A percentile compares a stretch with the other conserved stretches of the same genome.
phyloP scores from a whole-genome alignment of 2,888 invertebrate species.

The Dasysyrphus tricinctus region DNA sequence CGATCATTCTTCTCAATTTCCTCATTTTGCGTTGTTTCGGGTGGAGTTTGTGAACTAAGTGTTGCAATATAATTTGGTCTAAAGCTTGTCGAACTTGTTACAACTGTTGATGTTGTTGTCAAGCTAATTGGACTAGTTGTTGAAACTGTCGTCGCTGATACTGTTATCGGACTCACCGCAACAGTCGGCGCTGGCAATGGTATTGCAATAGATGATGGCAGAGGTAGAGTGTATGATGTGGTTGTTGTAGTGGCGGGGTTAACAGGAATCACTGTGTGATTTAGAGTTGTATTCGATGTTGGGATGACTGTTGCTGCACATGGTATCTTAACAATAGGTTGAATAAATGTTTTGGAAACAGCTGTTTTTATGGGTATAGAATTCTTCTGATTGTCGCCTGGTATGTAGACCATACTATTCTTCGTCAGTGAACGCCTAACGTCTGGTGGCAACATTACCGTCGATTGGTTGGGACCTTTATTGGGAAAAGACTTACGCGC shows the following conservation, averaged over 20 bases:
- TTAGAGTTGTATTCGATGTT: slow-evolving; percentile 24
- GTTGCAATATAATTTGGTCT: slow-evolving; percentile 25
- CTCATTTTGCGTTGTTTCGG: slow-evolving; percentile 37
- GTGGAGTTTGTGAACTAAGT: slow-evolving; percentile 69
- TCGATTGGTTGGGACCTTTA: slow-evolving; percentile 63
- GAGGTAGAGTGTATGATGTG: background rate
- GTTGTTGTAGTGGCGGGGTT: background rate
- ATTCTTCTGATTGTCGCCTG: slow-evolving; percentile 77
- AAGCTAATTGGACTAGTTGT: slow-evolving; percentile 11
- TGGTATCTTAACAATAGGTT: slow-evolving; percentile 25
- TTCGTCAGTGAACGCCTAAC: slow-evolving; percentile 77
- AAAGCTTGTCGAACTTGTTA: slow-evolving; percentile 49
- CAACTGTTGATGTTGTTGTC: slow-evolving; percentile 36
- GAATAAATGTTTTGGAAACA: slow-evolving; percentile 78
- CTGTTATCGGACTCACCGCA: slow-evolving; percentile 17
- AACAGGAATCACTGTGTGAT: background rate
- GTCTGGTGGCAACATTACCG: slow-evolving; percentile 43
- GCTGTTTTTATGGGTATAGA: slow-evolving; percentile 80
- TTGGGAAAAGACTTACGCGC: slow-evolving; percentile 67
- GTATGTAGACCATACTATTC: slow-evolving; percentile 83
- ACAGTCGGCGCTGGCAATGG: slow-evolving; percentile 28
- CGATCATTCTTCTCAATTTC: slow-evolving; percentile 17
- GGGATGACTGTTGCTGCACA: slow-evolving; percentile 39
- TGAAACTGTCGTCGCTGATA: slow-evolving; percentile 22
- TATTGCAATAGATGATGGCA: slow-evolving; percentile 11